Percentiles rank a stretch among this genome's conserved stretches.
Evolutionary conservation across 2,113 vertebrate genomes (phyloP).

Genomic region (Uropsilus gracilis): DNA sequence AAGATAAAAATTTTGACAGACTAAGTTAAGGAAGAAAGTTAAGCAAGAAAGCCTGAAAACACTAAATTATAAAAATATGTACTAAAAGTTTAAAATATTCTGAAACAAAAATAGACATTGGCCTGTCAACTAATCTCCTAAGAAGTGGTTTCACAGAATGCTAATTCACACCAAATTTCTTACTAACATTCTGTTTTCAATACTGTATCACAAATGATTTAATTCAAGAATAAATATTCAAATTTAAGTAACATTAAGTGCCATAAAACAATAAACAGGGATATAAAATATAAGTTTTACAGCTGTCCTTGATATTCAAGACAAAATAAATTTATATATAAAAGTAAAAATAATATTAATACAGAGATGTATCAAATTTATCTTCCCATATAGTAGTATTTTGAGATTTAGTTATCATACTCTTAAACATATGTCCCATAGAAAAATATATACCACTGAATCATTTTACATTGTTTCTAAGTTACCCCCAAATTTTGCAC

Average conservation of each 20-base stretch:
- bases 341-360: neutral
- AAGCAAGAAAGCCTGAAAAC: neutral
- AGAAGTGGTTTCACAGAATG: neutral
- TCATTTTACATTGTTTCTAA: neutral
- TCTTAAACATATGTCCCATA: neutral
- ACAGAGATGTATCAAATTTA: neutral
- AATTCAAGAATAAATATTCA: slow-evolving; percentile 28
- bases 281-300: neutral
- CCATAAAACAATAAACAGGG: neutral
- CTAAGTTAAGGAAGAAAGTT: neutral
- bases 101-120: neutral
- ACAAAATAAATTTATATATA: slow-evolving; percentile 19
- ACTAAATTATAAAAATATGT: neutral
- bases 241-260: neutral
- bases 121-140: neutral
- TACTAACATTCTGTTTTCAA: neutral
- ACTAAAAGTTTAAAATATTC: neutral
- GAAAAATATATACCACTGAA: neutral
- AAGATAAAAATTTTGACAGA: neutral
- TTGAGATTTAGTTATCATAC: slow-evolving; percentile 4
- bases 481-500: neutral
- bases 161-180: neutral
- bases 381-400: neutral
- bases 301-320: neutral
- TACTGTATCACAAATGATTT: neutral